phyloP scores from a whole-genome alignment of 2,797 vertebrate species.

The Poeciliopsis presidionis region DNA sequence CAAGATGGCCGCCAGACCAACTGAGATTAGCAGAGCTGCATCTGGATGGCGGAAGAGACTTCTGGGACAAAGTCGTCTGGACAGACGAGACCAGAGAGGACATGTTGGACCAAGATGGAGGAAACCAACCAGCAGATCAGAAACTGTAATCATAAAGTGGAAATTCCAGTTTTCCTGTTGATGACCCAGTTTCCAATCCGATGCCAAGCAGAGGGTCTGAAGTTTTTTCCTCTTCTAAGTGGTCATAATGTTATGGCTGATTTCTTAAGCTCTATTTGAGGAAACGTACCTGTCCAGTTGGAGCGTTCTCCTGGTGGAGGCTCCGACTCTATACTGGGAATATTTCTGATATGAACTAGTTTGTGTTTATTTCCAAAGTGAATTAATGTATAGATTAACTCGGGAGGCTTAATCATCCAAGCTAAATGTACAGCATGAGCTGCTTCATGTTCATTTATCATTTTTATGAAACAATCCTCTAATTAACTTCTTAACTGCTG shows the following conservation, averaged over 20 bases:
- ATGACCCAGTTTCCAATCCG: neutral
- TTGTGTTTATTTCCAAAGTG: neutral
- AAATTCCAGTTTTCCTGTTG: no score
- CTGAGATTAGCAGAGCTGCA: no score
- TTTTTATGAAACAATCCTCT: neutral
- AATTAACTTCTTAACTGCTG: neutral
- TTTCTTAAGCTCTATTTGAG: neutral
- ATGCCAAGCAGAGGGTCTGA: neutral
- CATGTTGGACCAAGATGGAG: neutral
- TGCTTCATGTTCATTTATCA: neutral
- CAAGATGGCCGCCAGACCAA: no score
- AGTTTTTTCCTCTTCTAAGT: neutral
- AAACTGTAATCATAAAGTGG: no score
- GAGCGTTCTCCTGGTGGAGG: no score
- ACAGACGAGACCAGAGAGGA: neutral
- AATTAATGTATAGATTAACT: neutral
- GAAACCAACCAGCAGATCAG: no score
- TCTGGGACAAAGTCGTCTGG: no score
- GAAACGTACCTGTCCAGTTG: no score
- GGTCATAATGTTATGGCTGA: constrained; percentile 1
- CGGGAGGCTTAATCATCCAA: neutral
- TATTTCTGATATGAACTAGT: neutral
- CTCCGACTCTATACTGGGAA: no score
- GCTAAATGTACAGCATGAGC: neutral
- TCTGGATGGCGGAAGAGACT: no score